Base-by-base conservation (phyloP, 2,797 vertebrate genomes). In the Toxotes lorentzi region DNA sequence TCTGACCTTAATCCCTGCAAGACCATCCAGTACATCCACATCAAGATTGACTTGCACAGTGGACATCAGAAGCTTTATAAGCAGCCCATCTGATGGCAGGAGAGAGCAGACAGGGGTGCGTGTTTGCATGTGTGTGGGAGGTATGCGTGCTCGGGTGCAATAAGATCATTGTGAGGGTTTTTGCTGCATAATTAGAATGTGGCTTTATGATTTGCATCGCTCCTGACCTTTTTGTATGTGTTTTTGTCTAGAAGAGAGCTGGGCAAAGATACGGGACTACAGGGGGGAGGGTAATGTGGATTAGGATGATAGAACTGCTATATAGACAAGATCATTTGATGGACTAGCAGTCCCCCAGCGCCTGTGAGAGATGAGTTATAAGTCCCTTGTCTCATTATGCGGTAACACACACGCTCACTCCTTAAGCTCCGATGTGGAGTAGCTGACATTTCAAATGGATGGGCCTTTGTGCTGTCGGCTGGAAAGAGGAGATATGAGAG, bases 381-480 rank as follows among this genome's bases (percentile, higher is more conserved):
- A 73, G 83, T 84, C 76, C 73, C 73, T 56, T 0, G 38, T 59
- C 63, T 38, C 71, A 83, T 84, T 80, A 84, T 70, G 74, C 57
- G 38, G 82, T 69, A 68, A 81, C 66, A 16, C 40, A 63, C 62
- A 43, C 17, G 1, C 45, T 7, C 48, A 7, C 41, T 61, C 41
- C 50, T 68, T 24, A n/a, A 30, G 69, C 70, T 23, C 16, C 34
- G 16, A 24, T 43, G 73, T 45, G 56, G 34, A 72, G 59, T 45
- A 5, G 78, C 35, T 84, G 90, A 90, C 82, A 83, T 91, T 88
- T 91, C 0, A 84, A 81, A 91, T 83, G 53, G 87, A 91, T 86
- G 82, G 70, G 73, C 53, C 80, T 90, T 86, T 87, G 89, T 88
- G 76, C 61, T 57, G 75, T 54, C 24, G 17, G 75, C 73, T 71